These are phyloP conservation scores for Noctua janthe DNA, from an alignment of 2,888 invertebrate genomes.

Conservation along the genomic window DNA sequence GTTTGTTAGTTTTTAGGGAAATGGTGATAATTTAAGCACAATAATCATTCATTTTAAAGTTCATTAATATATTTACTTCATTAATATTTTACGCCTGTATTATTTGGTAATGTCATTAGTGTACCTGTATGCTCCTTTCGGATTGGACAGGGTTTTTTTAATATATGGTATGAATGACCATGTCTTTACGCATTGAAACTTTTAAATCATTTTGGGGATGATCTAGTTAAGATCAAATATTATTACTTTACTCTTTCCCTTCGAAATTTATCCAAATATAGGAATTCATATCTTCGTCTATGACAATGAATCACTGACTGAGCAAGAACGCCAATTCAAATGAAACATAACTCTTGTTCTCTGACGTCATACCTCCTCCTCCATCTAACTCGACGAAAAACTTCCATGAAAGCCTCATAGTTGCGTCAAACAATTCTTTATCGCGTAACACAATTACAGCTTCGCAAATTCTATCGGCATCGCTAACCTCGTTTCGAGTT, in stretches of 20 bases:
- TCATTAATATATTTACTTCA: no score
- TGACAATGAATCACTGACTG: not conserved
- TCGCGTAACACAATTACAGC: slow-evolving; percentile 67
- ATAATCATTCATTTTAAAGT: no score
- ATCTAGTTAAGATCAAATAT: not conserved
- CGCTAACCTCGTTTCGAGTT: slow-evolving; percentile 69
- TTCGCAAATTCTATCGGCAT: slow-evolving; percentile 69
- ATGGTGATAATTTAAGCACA: no score
- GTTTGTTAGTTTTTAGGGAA: no score
- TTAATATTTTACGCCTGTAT: no score
- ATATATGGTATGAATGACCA: not conserved
- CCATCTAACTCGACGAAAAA: slow-evolving; percentile 27
- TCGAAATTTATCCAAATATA: not conserved
- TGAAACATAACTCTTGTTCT: slow-evolving; percentile 28
- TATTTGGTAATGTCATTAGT: no score
- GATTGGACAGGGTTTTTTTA: no score
- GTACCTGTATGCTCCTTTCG: no score
- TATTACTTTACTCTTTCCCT: not conserved
- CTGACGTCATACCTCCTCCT: slow-evolving; percentile 5
- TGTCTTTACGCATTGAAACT: not conserved
- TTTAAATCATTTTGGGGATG: not conserved
- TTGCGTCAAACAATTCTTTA: slow-evolving; percentile 66
- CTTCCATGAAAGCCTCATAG: slow-evolving; percentile 50
- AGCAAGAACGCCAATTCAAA: slow-evolving; percentile 21
- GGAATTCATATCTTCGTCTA: not conserved